A percentile compares a stretch with the other conserved stretches of the same genome.
Evolutionary conservation across 92 coral and sea anemone species (phyloP).

Genomic region (Umimayanthus chanpuru): DNA sequence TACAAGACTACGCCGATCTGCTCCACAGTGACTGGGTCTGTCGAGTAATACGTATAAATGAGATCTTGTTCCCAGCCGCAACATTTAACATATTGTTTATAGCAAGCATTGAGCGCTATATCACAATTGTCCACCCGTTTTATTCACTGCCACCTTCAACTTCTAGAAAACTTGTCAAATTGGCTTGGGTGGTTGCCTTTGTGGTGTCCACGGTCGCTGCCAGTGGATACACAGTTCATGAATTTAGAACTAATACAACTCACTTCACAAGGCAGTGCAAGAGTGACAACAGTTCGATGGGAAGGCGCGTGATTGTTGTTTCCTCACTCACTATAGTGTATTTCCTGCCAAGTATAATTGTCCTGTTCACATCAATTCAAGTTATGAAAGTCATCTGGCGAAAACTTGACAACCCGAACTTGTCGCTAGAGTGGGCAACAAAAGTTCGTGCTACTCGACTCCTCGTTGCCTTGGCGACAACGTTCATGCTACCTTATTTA

Average conservation of each 20-base stretch:
- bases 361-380: conserved; percentile 1
- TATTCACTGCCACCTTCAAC: background rate
- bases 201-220: background rate
- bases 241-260: background rate
- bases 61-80: conserved; percentile 9
- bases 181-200: conserved; percentile 7
- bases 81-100: conserved; percentile 21
- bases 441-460: conserved; percentile 21
- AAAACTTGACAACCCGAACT: background rate
- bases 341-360: conserved; percentile 8
- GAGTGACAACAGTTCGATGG: background rate
- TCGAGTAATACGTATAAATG: conserved; percentile 17
- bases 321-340: background rate
- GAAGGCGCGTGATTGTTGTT: background rate
- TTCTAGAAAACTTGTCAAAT: conserved; percentile 16
- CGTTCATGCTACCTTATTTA: conserved; percentile 8
- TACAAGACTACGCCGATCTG: background rate
- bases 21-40: conserved; percentile 22
- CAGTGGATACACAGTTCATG: conserved; percentile 5
- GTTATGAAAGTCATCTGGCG: conserved; percentile 22
- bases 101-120: conserved; percentile 27
- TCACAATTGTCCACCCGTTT: conserved; percentile 22
- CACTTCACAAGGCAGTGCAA: conserved; percentile 8
- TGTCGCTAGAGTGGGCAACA: conserved; percentile 14
- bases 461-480: background rate